Evolutionary conservation across 2,113 vertebrate species (phyloP).

Genomic region (Hoplias malabaricus): DNA sequence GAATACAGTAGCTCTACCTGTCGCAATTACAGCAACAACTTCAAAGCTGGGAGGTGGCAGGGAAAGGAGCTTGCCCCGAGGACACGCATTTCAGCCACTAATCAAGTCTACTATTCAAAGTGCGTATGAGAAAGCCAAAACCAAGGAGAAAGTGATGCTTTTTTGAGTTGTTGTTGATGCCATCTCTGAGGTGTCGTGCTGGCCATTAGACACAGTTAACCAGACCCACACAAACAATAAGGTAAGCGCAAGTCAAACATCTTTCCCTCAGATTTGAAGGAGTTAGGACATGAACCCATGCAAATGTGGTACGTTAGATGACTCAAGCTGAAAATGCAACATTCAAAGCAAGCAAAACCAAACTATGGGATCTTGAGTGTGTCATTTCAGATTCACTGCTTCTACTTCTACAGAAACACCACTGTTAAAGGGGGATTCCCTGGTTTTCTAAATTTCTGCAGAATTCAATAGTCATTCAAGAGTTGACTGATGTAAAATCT

Average conservation of each 20-base stretch:
- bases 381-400: background rate
- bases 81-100: constrained; percentile 36
- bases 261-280: too few relatives aligned
- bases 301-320: background rate
- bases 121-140: background rate
- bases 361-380: background rate
- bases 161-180: background rate
- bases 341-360: too few relatives aligned
- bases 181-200: background rate
- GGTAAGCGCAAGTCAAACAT: background rate
- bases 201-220: background rate
- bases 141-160: background rate
- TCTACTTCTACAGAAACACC: background rate
- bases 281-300: too few relatives aligned
- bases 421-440: too few relatives aligned
- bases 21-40: constrained; percentile 24
- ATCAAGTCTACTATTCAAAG: constrained; percentile 17
- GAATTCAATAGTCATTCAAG: too few relatives aligned
- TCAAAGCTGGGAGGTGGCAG: constrained; percentile 33
- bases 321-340: too few relatives aligned
- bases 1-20: constrained; percentile 35
- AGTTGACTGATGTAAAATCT: too few relatives aligned
- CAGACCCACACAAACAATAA: background rate
- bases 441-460: too few relatives aligned
- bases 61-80: constrained; percentile 28